phyloP scores from a whole-genome alignment of 2,113 vertebrate species.

The Puntigrus tetrazona region DNA sequence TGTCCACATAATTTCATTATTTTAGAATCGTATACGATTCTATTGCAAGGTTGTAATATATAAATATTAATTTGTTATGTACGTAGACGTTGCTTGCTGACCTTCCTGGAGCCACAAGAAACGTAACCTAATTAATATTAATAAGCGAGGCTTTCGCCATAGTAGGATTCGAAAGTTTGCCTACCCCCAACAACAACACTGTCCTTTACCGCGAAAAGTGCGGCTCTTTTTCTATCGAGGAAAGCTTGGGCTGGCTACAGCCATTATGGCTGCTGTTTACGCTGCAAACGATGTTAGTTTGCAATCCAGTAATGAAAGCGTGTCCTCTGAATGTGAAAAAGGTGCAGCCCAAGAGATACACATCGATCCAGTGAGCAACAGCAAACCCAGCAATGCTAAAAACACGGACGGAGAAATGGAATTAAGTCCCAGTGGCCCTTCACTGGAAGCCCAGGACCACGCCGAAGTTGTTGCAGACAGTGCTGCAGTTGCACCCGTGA shows the following conservation, averaged over 20 bases:
- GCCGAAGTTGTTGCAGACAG: constrained; percentile 28
- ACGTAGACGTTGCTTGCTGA: not conserved
- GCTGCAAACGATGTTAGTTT: constrained; percentile 26
- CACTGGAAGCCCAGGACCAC: constrained; percentile 39
- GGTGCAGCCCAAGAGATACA: not conserved
- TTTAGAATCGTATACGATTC: not conserved
- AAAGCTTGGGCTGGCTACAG: constrained; percentile 4
- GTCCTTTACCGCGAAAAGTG: constrained; percentile 50
- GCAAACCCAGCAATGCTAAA: constrained; percentile 13
- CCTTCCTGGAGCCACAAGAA: not conserved
- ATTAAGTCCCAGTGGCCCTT: not conserved
- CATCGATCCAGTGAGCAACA: not conserved
- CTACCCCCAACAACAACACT: constrained; percentile 9
- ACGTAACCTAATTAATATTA: constrained; percentile 12
- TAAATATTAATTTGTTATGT: not conserved
- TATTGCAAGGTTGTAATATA: not conserved
- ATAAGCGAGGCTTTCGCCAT: constrained; percentile 6
- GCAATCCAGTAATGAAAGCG: constrained; percentile 17
- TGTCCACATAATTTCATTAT: not conserved
- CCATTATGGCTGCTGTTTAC: constrained; percentile 62
- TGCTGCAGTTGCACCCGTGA: constrained; percentile 12
- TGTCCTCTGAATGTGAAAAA: constrained; percentile 20
- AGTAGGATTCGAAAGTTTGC: constrained; percentile 27
- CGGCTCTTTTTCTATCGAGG: constrained; percentile 10
- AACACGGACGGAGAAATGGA: constrained; percentile 18